These are phyloP conservation scores for Bubo blakistoni DNA, from an alignment of 2,113 vertebrate species.

Conservation along the genomic window DNA sequence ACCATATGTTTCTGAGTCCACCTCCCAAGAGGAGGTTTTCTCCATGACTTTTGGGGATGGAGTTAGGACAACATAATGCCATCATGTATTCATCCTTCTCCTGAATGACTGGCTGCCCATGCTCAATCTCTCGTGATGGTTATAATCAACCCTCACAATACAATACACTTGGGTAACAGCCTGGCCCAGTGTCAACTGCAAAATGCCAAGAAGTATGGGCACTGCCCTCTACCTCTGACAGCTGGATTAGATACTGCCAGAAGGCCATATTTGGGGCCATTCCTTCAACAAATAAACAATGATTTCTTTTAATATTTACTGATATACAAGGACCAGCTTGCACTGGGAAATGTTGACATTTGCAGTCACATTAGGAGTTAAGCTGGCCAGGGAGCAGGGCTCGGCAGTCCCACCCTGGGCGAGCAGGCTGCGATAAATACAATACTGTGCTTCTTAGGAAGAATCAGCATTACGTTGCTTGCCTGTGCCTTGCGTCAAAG, in stretches of 20 bases:
- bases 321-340: background rate
- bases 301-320: background rate
- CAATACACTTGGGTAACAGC: background rate
- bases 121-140: background rate
- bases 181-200: background rate
- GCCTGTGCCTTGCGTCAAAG: background rate
- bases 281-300: background rate
- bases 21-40: background rate
- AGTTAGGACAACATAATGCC: background rate
- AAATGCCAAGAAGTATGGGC: background rate
- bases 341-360: rapidly evolving
- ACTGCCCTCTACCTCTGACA: background rate
- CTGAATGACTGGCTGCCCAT: background rate
- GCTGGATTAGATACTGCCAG: background rate
- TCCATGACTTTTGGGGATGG: background rate
- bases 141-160: background rate
- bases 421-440: background rate
- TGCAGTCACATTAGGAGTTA: background rate
- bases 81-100: background rate
- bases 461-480: background rate
- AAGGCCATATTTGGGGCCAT: background rate
- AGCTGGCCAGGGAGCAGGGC: background rate
- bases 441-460: background rate
- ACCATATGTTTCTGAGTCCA: background rate
- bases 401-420: background rate